Evolutionary conservation across 2,888 invertebrate species (phyloP).

Genomic region (Sinotaia quadrata): DNA sequence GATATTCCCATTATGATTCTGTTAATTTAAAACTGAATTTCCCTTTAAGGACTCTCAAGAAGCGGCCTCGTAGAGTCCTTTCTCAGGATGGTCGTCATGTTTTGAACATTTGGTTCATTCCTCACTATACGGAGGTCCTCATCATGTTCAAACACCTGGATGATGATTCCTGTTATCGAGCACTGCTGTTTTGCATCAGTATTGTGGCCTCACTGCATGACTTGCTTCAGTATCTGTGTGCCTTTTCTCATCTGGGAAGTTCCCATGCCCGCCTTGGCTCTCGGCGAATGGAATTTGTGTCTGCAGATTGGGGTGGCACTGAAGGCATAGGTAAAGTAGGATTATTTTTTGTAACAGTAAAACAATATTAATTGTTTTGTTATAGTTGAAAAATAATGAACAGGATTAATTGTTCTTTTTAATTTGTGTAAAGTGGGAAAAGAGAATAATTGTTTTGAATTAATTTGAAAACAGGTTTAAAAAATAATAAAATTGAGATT

Average conservation of each 20-base stretch:
- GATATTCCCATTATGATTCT: no score
- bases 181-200: constrained; percentile 56
- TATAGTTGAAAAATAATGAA: no score
- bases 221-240: constrained; percentile 70
- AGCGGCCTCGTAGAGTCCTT: constrained; percentile 64
- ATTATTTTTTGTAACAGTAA: no score
- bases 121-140: constrained; percentile 68
- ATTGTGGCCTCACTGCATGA: constrained; percentile 69
- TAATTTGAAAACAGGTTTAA: no score
- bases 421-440: neutral
- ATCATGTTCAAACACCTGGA: constrained; percentile 66
- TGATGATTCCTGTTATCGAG: constrained; percentile 56
- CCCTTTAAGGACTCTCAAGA: constrained; percentile 63
- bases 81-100: constrained; percentile 65
- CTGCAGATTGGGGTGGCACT: constrained; percentile 70
- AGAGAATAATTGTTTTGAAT: no score
- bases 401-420: no score
- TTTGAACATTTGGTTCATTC: constrained; percentile 72
- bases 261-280: constrained; percentile 62
- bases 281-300: constrained; percentile 62
- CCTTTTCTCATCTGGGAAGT: constrained; percentile 67
- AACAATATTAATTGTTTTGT: no score
- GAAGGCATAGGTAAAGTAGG: constrained; percentile 67
- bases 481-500: no score
- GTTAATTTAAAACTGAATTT: no score